These are phyloP conservation scores for Magallana angulata DNA, from an alignment of 1,140 invertebrate species.

Conservation along the genomic window DNA sequence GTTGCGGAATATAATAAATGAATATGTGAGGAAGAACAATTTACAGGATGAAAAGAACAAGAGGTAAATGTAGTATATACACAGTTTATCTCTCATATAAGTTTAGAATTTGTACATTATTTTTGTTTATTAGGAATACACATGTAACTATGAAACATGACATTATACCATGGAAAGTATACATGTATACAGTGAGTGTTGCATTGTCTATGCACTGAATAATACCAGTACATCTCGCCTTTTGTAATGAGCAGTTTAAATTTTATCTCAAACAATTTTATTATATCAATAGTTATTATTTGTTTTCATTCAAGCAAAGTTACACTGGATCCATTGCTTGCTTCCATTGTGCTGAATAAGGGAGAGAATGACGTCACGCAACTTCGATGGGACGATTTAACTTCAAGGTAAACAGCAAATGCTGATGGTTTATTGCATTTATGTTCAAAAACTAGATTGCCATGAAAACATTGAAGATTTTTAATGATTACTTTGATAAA, in stretches of 20 bases:
- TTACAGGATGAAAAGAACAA: constrained; percentile 82
- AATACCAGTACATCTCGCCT: too few relatives aligned
- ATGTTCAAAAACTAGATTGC: neutral
- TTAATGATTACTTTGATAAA: neutral
- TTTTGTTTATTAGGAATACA: too few relatives aligned
- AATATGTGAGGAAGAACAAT: constrained; percentile 88
- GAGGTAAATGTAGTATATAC: constrained; percentile 52
- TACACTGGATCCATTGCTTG: constrained; percentile 81
- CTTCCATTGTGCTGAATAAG: constrained; percentile 74
- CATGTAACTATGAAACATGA: too few relatives aligned
- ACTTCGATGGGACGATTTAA: constrained; percentile 87
- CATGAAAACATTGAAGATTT: neutral
- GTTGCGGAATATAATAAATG: constrained; percentile 86
- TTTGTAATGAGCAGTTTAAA: too few relatives aligned
- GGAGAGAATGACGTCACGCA: constrained; percentile 74
- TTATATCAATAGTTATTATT: neutral
- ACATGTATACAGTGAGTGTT: too few relatives aligned
- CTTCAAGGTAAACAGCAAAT: constrained; percentile 76
- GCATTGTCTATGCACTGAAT: too few relatives aligned
- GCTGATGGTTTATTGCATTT: neutral
- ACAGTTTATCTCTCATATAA: too few relatives aligned
- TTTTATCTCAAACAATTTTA: too few relatives aligned
- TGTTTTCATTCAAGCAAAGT: constrained; percentile 80
- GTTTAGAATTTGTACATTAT: too few relatives aligned
- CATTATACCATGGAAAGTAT: too few relatives aligned